Evolutionary conservation across 2,888 invertebrate species (phyloP).

Genomic region (Ditula angustiorana): DNA sequence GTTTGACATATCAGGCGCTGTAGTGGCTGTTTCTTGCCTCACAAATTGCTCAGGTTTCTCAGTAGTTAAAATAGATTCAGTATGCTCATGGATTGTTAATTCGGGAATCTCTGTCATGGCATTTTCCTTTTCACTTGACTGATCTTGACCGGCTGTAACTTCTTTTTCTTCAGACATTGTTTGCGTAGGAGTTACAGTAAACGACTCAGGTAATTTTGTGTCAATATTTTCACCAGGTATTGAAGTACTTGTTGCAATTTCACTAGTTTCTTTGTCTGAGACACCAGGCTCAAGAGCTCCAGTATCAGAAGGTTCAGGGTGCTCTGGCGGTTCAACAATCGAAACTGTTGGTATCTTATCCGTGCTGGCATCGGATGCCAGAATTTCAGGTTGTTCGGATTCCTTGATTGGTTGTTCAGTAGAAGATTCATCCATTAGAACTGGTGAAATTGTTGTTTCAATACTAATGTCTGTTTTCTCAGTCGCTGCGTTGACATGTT

Average conservation of each 20-base stretch:
- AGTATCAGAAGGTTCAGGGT: slow-evolving; percentile 10
- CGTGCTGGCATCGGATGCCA: slow-evolving; percentile 12
- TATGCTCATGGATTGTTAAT: slow-evolving; percentile 29
- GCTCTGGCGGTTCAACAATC: not conserved
- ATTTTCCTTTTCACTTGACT: not conserved
- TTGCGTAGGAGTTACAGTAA: slow-evolving; percentile 36
- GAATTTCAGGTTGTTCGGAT: slow-evolving; percentile 8
- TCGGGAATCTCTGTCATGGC: slow-evolving; percentile 27
- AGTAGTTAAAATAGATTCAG: slow-evolving; percentile 8
- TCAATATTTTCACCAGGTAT: not conserved
- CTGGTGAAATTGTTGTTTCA: not conserved
- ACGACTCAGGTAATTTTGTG: slow-evolving; percentile 25
- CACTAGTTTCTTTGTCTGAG: slow-evolving; percentile 12
- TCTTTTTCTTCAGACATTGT: slow-evolving; percentile 14
- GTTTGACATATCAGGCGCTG: not conserved
- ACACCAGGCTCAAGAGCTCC: not conserved
- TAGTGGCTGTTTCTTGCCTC: slow-evolving; percentile 1
- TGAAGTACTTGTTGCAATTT: not conserved
- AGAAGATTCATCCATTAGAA: not conserved
- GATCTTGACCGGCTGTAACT: slow-evolving; percentile 24
- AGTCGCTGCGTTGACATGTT: not conserved
- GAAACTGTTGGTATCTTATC: slow-evolving; percentile 6
- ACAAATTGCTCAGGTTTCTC: slow-evolving; percentile 5
- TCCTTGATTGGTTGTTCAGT: not conserved
- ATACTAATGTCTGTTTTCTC: not conserved